Percentiles rank a stretch among this genome's conserved stretches.
Conservation (phyloP, 2,113 vertebrate species). For the Phalacrocorax brasilianus region DNA sequence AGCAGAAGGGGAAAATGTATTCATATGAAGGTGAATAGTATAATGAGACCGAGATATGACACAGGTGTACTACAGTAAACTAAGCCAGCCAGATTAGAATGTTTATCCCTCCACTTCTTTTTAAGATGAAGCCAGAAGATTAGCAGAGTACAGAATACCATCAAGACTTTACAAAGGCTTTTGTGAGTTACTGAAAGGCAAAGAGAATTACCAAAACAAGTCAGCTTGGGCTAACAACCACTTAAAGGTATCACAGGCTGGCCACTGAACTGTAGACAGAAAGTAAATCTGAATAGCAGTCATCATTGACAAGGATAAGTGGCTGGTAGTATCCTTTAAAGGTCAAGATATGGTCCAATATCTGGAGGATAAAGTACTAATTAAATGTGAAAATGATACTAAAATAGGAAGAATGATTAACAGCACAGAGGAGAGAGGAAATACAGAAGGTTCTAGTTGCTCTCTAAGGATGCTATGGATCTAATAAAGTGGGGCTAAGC, state of each 20-base stretch:
- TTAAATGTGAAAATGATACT: not conserved
- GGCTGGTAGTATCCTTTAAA: not conserved
- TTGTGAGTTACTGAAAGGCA: not conserved
- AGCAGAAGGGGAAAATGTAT: not conserved
- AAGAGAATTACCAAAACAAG: not conserved
- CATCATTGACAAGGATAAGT: not conserved
- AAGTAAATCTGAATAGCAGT: constrained; percentile 8
- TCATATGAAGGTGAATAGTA: not conserved
- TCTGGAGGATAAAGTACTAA: not conserved
- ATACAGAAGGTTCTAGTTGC: not conserved
- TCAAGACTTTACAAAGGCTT: not conserved
- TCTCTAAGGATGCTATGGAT: not conserved
- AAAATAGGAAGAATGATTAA: not conserved
- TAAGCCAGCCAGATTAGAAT: not conserved
- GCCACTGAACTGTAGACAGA: not conserved
- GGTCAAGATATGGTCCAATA: not conserved
- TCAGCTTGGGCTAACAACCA: not conserved
- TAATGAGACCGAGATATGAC: not conserved
- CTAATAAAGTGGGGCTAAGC: not conserved
- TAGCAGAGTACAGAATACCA: not conserved
- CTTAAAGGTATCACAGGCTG: not conserved
- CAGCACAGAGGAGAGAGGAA: not conserved
- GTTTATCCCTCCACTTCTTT: not conserved
- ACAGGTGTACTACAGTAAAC: not conserved
- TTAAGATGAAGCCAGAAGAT: not conserved